Evolutionary conservation across 2,888 invertebrate species (phyloP).

Genomic region (Sesia bembeciformis): DNA sequence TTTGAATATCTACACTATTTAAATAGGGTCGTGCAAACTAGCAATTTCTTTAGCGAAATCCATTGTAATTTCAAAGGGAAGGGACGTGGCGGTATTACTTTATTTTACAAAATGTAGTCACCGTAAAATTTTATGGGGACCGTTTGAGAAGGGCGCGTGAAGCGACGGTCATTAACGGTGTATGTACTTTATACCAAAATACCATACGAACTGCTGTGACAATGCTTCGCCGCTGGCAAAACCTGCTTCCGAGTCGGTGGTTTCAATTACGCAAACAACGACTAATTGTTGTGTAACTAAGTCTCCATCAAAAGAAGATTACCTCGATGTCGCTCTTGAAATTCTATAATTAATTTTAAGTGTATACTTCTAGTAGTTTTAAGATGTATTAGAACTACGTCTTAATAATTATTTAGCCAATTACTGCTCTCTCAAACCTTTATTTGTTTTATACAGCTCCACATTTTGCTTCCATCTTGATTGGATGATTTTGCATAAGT

Average conservation of each 20-base stretch:
- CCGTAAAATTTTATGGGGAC: constrained; percentile 57
- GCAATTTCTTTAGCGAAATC: constrained; percentile 24
- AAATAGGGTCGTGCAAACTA: constrained; percentile 16
- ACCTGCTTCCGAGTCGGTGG: constrained; percentile 37
- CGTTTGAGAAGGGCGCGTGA: constrained; percentile 37
- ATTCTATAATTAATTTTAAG: not conserved
- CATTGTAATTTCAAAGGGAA: constrained; percentile 27
- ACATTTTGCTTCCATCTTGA: not conserved
- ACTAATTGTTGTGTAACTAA: too few species aligned
- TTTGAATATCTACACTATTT: not conserved
- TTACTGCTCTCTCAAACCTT: not conserved
- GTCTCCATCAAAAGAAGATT: too few species aligned
- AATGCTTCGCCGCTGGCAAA: constrained; percentile 19
- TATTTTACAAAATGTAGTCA: constrained; percentile 57
- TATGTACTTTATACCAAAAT: constrained; percentile 18
- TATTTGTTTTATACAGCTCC: not conserved
- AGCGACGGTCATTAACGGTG: constrained; percentile 40
- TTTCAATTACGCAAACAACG: constrained; percentile 43
- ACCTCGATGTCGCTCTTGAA: too few species aligned
- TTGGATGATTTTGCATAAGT: not conserved
- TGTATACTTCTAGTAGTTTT: not conserved
- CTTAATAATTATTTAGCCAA: not conserved
- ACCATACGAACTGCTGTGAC: not conserved
- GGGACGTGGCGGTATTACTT: constrained; percentile 33
- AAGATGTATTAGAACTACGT: not conserved